Evolutionary conservation across 1,140 invertebrate species (phyloP).

Genomic region (Diabrotica virgifera): DNA sequence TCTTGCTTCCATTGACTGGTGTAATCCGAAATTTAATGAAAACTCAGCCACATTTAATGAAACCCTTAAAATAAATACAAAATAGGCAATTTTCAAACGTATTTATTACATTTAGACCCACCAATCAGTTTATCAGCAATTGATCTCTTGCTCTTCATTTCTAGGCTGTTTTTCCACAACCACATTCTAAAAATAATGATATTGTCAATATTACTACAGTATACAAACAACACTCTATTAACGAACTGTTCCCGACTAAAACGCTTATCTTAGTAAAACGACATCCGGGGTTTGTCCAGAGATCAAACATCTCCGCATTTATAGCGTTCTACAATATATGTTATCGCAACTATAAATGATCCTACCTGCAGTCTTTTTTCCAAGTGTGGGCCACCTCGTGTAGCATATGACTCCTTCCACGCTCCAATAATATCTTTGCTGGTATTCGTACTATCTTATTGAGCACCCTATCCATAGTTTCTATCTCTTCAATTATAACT

Average conservation of each 20-base stretch:
- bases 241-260: too few species aligned
- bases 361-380: constrained; percentile 29
- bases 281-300: too few species aligned
- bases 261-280: too few species aligned
- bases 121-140: constrained; percentile 17
- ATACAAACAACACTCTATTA: too few species aligned
- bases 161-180: constrained; percentile 31
- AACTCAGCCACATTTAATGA: too few species aligned
- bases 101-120: neutral
- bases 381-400: constrained; percentile 29
- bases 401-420: constrained; percentile 23
- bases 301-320: too few species aligned
- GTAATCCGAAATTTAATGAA: too few species aligned
- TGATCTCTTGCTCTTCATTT: constrained; percentile 26
- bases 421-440: constrained; percentile 18
- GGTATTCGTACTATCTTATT: constrained; percentile 23
- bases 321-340: too few species aligned
- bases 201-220: too few species aligned
- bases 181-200: constrained; percentile 20
- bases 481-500: constrained; percentile 7
- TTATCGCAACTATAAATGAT: neutral
- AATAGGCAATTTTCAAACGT: neutral
- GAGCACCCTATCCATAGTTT: constrained; percentile 27
- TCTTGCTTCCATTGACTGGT: too few species aligned
- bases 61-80: too few species aligned